These are phyloP conservation scores for Falco rusticolus DNA, from an alignment of 2,797 vertebrate genomes.

Conservation along the genomic window DNA sequence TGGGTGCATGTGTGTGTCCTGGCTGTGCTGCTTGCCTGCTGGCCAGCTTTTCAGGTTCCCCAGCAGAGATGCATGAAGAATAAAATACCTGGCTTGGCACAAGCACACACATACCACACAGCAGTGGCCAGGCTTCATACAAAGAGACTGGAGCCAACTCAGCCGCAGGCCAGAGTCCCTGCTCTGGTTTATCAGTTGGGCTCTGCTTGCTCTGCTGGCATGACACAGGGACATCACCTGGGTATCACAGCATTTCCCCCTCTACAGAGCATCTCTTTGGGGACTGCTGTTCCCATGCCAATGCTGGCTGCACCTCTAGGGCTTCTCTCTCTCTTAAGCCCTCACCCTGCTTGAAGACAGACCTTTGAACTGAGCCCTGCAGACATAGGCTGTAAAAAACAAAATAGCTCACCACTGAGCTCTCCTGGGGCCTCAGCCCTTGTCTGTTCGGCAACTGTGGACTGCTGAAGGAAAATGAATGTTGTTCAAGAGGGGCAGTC, in stretches of 20 bases:
- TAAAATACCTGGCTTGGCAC: background rate
- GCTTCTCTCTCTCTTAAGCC: background rate
- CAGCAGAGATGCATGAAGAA: background rate
- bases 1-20: background rate
- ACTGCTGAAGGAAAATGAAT: background rate
- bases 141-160: background rate
- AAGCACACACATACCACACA: background rate
- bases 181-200: background rate
- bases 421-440: background rate
- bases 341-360: background rate
- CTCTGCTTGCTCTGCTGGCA: background rate
- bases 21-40: fast-evolving
- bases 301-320: background rate
- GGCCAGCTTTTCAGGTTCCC: background rate
- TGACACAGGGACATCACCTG: background rate
- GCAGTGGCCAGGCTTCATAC: background rate
- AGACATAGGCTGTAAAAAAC: background rate
- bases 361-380: background rate
- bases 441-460: background rate
- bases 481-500: background rate
- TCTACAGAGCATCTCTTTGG: background rate
- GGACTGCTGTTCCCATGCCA: background rate
- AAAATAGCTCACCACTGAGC: background rate
- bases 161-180: background rate
- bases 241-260: background rate